These are phyloP conservation scores for Phylloscopus whistleri DNA, from an alignment of 2,113 vertebrate species.

Conservation along the genomic window DNA sequence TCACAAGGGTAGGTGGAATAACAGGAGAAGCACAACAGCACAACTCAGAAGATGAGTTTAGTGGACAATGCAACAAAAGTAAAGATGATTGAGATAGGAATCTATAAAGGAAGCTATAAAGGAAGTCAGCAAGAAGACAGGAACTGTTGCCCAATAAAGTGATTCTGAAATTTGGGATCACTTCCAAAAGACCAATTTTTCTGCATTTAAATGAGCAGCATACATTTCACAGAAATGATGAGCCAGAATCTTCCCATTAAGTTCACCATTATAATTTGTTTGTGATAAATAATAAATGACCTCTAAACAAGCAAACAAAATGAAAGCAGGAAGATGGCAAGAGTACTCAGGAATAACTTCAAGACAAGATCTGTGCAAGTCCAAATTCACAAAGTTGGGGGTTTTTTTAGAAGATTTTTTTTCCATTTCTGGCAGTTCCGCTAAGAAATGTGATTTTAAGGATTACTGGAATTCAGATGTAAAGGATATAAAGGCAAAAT, in stretches of 20 bases:
- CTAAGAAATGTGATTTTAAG: neutral
- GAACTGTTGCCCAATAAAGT: neutral
- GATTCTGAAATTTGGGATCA: neutral
- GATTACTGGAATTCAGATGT: neutral
- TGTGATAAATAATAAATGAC: constrained; percentile 22
- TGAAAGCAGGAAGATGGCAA: neutral
- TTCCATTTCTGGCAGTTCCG: neutral
- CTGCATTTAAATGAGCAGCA: neutral
- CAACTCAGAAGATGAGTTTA: neutral
- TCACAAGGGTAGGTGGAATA: neutral
- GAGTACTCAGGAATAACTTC: neutral
- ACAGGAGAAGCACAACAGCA: neutral
- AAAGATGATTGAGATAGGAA: neutral
- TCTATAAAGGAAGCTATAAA: neutral
- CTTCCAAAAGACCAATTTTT: constrained; percentile 15
- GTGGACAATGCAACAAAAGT: neutral
- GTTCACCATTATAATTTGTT: neutral
- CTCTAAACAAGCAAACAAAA: neutral
- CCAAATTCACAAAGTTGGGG: neutral
- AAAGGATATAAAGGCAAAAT: neutral
- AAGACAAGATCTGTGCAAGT: neutral
- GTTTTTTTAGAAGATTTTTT: neutral
- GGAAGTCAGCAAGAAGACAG: neutral
- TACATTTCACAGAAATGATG: neutral
- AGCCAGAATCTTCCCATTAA: neutral